These are phyloP conservation scores for Bimastos eiseni DNA, from an alignment of 2,888 invertebrate species.

Conservation along the genomic window DNA sequence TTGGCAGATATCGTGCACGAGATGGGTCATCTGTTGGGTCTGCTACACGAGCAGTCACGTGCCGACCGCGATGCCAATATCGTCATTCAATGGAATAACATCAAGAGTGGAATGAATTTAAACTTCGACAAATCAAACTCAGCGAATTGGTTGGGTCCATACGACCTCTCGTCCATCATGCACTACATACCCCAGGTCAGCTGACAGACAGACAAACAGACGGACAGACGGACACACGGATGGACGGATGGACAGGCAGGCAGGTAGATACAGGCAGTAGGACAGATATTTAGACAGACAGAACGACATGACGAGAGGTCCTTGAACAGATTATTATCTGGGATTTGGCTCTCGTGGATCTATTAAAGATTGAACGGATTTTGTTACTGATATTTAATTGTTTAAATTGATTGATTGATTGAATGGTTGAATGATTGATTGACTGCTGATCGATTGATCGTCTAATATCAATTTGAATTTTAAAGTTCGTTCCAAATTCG, in stretches of 20 bases:
- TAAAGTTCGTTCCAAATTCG: no score
- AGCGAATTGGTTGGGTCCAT: slow-evolving; percentile 39
- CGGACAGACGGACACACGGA: neutral
- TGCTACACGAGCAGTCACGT: slow-evolving; percentile 43
- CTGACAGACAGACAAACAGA: neutral
- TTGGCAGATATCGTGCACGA: slow-evolving; percentile 39
- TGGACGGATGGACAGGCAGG: neutral
- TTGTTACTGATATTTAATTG: no score
- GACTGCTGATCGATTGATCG: no score
- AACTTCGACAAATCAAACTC: slow-evolving; percentile 38
- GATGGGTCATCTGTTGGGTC: slow-evolving; percentile 43
- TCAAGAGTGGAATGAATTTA: slow-evolving; percentile 15
- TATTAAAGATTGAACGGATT: no score
- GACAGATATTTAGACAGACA: neutral
- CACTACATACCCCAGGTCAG: slow-evolving; percentile 37
- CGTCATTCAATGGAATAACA: slow-evolving; percentile 38
- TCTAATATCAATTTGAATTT: no score
- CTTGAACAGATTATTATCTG: no score
- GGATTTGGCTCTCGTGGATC: no score
- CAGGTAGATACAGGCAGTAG: no score
- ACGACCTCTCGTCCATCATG: slow-evolving; percentile 44
- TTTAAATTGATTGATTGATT: no score
- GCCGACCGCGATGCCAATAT: slow-evolving; percentile 41
- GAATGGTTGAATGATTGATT: no score
- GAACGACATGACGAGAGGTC: neutral